Evolutionary conservation across 2,888 invertebrate species (phyloP).

Genomic region (Hydrotaea cyrtoneurina): DNA sequence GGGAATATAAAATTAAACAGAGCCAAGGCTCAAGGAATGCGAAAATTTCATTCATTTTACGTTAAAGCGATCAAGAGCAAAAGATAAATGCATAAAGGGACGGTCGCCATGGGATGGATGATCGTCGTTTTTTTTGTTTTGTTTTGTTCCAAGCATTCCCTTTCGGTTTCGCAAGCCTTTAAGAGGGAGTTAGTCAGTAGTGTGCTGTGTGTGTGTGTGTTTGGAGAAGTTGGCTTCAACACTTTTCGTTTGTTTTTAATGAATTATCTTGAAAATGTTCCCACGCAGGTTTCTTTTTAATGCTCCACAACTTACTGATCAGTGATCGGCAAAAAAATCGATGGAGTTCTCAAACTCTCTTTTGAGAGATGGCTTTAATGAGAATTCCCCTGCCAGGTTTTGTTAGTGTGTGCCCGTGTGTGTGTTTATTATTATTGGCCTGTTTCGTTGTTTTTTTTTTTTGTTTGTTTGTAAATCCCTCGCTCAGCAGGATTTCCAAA

Average conservation of each 20-base stretch:
- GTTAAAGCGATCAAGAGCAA: slow-evolving; percentile 55
- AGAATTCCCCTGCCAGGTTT: not conserved
- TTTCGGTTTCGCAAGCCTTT: not conserved
- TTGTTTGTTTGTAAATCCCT: too few relatives aligned
- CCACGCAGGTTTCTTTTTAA: slow-evolving; percentile 58
- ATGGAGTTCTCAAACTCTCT: not conserved
- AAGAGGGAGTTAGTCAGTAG: not conserved
- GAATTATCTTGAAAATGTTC: slow-evolving; percentile 58
- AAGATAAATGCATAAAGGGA: slow-evolving; percentile 48
- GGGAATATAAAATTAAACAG: slow-evolving; percentile 53
- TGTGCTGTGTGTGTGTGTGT: not conserved
- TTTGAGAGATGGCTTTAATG: slow-evolving; percentile 3
- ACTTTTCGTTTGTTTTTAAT: slow-evolving; percentile 55
- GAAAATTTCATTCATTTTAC: slow-evolving; percentile 63
- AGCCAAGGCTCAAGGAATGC: slow-evolving; percentile 11
- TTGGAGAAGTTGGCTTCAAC: slow-evolving; percentile 43
- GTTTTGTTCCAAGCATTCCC: slow-evolving; percentile 1
- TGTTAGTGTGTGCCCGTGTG: not conserved
- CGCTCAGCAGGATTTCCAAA: slow-evolving; percentile 13
- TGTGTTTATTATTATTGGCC: not conserved
- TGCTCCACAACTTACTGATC: too few relatives aligned
- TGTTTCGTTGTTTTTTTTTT: too few relatives aligned
- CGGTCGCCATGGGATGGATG: slow-evolving; percentile 21
- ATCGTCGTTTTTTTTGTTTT: slow-evolving; percentile 41
- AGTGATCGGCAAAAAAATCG: not conserved